phyloP scores from a whole-genome alignment of 2,888 invertebrate genomes.

The Sarcophaga variegata region DNA sequence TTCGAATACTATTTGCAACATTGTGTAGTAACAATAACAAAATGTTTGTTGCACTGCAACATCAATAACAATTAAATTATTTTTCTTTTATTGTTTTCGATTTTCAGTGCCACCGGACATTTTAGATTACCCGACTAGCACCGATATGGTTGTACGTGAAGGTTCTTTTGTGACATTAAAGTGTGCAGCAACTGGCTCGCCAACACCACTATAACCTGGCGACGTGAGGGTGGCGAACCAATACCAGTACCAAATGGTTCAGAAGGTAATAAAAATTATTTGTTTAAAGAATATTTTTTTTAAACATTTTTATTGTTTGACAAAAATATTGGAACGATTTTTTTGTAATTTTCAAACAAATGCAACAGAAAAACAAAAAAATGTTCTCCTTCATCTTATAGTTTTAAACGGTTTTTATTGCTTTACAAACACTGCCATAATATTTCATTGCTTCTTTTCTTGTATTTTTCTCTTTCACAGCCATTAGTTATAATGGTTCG shows the following conservation, averaged over 20 bases:
- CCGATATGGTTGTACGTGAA: constrained; percentile 93
- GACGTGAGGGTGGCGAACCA: constrained; percentile 89
- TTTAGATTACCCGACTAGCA: constrained; percentile 91
- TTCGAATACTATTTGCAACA: constrained; percentile 1
- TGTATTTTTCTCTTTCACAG: constrained; percentile 80
- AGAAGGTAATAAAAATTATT: constrained; percentile 83
- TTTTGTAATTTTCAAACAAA: no score
- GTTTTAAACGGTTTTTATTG: not conserved
- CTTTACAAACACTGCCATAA: not conserved
- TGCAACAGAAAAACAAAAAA: not conserved
- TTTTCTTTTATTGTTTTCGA: constrained; percentile 15
- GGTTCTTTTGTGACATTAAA: constrained; percentile 92
- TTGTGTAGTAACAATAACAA: not conserved
- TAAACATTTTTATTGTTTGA: no score
- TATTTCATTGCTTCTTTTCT: constrained; percentile 16
- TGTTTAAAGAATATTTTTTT: not conserved
- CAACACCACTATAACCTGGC: constrained; percentile 92
- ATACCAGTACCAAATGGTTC: constrained; percentile 87
- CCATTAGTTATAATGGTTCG: constrained; percentile 86
- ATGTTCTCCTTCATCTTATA: no score
- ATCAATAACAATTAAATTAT: constrained; percentile 62
- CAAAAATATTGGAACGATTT: no score
- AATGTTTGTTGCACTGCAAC: constrained; percentile 20
- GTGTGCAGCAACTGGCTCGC: constrained; percentile 95
- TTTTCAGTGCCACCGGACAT: constrained; percentile 91